These are phyloP conservation scores for Ivindomyrus marchei DNA, from an alignment of 2,113 vertebrate species.

Conservation along the genomic window DNA sequence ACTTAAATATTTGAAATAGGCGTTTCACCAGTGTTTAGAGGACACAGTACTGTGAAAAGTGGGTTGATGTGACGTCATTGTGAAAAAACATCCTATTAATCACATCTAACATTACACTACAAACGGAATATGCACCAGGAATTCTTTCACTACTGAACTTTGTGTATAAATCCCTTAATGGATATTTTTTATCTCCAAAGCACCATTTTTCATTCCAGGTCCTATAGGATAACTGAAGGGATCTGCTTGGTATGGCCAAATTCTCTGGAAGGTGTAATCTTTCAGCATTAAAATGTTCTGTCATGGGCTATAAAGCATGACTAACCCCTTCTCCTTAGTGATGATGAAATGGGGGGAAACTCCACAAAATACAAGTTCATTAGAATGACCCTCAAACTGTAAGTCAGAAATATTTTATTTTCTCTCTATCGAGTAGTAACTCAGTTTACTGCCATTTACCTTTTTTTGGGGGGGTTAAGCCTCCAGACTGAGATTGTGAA, in stretches of 20 bases:
- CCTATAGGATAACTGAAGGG: background rate
- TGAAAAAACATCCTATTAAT: background rate
- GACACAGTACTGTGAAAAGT: background rate
- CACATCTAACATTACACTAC: background rate
- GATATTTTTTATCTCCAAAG: background rate
- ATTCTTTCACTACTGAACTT: background rate
- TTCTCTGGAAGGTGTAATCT: conserved; percentile 16
- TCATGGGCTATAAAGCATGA: background rate
- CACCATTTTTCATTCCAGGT: background rate
- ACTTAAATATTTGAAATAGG: background rate
- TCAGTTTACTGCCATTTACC: conserved; percentile 4
- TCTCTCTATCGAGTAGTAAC: background rate
- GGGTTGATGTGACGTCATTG: background rate
- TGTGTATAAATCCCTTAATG: background rate
- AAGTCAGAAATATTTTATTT: background rate
- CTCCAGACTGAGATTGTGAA: background rate
- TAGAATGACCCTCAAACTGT: background rate
- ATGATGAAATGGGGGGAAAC: conserved; percentile 17
- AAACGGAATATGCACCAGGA: background rate
- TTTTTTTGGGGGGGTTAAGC: background rate
- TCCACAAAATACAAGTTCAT: conserved; percentile 2
- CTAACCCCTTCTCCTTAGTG: background rate
- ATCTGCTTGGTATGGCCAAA: background rate
- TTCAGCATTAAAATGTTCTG: conserved; percentile 10
- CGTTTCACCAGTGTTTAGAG: background rate